Evolutionary conservation across 2,113 vertebrate genomes (phyloP), one percentile per base, ranked within the genome.

Genomic region (Saguinus imperator): DNA sequence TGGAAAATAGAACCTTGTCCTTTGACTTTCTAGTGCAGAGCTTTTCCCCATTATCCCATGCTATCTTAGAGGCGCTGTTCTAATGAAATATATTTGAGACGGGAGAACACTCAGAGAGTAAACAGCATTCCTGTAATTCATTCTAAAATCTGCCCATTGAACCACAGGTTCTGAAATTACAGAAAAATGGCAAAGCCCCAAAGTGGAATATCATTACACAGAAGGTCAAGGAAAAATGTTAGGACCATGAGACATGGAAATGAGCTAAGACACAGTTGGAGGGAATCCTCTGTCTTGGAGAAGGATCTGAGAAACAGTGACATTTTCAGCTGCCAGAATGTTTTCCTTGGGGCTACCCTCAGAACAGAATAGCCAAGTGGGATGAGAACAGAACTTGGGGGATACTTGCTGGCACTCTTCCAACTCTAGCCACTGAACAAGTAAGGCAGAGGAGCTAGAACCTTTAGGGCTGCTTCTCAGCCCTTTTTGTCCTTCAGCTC

Each of bases 281-380:
- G 87, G 82, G 82, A 80, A 68, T 92, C 93, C 73, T 96, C 61
- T 79, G 2, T 95, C 72, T 92, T 95, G 89, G 95, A 93, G 88
- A 95, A 87, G 61, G 91, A 87, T 94, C 94, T 96, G 86, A 97
- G 92, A 87, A 82, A 92, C 21, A 50, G 68, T 97, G 94, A 96
- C 77, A 50, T 81, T 95, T 97, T 81, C 17, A 88, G 81, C 72
- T 93, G 89, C 91, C 94, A 93, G 37, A 70, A 45, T 88, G 75
- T 94, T 92, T 95, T 89, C 66, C 37, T 84, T 75, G 84, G 87
- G 89, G 83, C 91, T 66, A 7, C 66, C 55, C 75, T 83, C 68
- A 91, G 90, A 95, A 93, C 5, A 80, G 91, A 92, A 80, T 87
- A 75, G 70, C 50, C 21, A 32, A 37, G 64, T 66, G 13, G 57